Evolutionary conservation across 2,888 invertebrate species (phyloP), one percentile per base, ranked within the genome.

Genomic region (Hydriomena furcata): DNA sequence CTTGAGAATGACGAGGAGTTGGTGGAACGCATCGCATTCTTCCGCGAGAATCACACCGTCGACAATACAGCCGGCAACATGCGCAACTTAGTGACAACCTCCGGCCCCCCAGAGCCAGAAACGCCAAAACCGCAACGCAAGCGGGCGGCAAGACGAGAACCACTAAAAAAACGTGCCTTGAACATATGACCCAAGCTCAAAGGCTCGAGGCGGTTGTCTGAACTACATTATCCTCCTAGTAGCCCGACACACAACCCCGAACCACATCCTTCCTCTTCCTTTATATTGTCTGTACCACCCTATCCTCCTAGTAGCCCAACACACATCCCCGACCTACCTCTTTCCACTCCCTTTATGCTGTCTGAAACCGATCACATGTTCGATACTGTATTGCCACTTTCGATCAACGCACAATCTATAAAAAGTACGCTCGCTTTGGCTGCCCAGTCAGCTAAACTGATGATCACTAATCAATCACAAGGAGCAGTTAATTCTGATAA

Each of bases 1-100:
- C 79, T 89, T 23, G 82, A 88, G 31, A 81, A 78, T 64, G 86
- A 90, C 69, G 82, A 82, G 47, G 87, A 87, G 55, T 61, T 90
- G 2, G 74, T 88, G 54, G 72, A 72, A 51, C 77, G 81, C 28
- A 72, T 91, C 28, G 76, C 71, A 13, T 73, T 73, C 44, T 88
- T 89, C 75, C 84, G 86, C 42, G 74, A 79, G 63, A 82, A 73
- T 12, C 83, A 84, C 57, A 83, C 82, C 0, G 54, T 70, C 43
- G 73, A 79, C 68, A 62, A 75, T 31, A 66, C 73, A 31, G 70
- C 82, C 62, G 84, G 85, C 7, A 88, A 88, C 72, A 53, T 76
- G 37, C 83, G 88, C 40, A 89, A 89, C 71, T 74, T 89, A 12
- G 84, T 88, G 58, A 86, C 87, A 28, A 17, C 75, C 1, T 84